A percentile compares a stretch with the other conserved stretches of the same genome.
These are phyloP conservation scores for Miltochrista miniata DNA, from an alignment of 2,888 invertebrate species.

Conservation along the genomic window DNA sequence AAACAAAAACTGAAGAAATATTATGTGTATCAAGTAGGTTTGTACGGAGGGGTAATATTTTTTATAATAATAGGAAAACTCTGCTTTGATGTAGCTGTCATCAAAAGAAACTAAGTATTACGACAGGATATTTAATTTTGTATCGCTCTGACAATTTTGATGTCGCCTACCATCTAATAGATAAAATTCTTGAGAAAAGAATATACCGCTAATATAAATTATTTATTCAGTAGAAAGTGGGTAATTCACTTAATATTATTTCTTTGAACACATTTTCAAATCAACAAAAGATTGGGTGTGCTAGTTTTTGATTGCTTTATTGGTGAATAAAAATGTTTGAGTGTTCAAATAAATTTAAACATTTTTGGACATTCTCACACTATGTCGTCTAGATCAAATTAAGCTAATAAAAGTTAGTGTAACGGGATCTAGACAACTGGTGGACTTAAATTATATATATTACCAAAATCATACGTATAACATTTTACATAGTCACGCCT, in stretches of 20 bases:
- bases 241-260: not conserved
- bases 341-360: no score
- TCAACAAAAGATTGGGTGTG: not conserved
- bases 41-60: slow-evolving; percentile 18
- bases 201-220: not conserved
- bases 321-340: no score
- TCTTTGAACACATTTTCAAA: not conserved
- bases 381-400: no score
- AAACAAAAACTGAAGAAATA: no score
- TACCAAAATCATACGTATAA: no score
- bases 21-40: slow-evolving; percentile 3
- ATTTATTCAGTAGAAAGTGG: not conserved
- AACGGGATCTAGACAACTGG: no score
- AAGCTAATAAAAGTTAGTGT: no score
- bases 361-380: no score
- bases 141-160: slow-evolving; percentile 25
- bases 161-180: slow-evolving; percentile 8
- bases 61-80: slow-evolving; percentile 30
- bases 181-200: not conserved
- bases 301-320: not conserved
- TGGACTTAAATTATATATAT: no score
- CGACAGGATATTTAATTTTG: slow-evolving; percentile 39
- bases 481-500: no score
- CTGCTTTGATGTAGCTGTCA: slow-evolving; percentile 30
- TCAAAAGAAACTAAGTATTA: slow-evolving; percentile 33